Evolutionary conservation across 2,888 invertebrate genomes (phyloP), one percentile per base, ranked within the genome.

Genomic region (Tachina fera): DNA sequence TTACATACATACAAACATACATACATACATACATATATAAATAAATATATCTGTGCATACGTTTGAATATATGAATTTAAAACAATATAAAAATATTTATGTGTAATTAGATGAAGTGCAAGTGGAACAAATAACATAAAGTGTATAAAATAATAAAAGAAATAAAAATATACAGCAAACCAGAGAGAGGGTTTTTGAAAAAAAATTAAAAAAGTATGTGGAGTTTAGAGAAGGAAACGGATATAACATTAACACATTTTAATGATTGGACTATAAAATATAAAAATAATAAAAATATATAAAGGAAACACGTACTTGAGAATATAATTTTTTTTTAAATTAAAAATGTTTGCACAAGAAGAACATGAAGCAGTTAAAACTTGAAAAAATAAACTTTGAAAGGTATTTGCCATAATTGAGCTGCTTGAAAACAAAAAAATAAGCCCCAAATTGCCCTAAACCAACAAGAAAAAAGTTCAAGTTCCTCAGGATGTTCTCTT

Each of bases 101-200:
- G 60, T 83, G 77, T 74, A 83, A 83, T 83, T 83, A 83, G 83
- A 72, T 61, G 53, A 78, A 72, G 83, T 83, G 72, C 45, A 78
- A 78, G 72, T 67, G 67, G 45, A 60, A 78, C 39, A 72, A 76
- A 67, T 58, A 72, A 13, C 49, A 65, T 47, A 71, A 65, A 78
- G 72, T 47, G 43, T 67, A 77, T 31, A 77, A 72, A 72, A 56
- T 78, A 51, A 60, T 61, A 67, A 22, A 61, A 76, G 31, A 63
- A 70, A 75, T 14, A 67, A 31, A 31, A 3, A 31, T 6, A 31
- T 6, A 53, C 60, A 80, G 49, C 45, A 41, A 49, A 65, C 58
- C 43, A 67, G n/a, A n/a, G n/a, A 63, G 39, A 19, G 41, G 47
- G 53, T 4, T 58, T 31, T 49, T 72, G 22, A 53, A n/a, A 45